Percentiles rank a stretch among this genome's conserved stretches.
Conservation (phyloP, 2,797 vertebrate species). For the Chelidonichthys spinosus region DNA sequence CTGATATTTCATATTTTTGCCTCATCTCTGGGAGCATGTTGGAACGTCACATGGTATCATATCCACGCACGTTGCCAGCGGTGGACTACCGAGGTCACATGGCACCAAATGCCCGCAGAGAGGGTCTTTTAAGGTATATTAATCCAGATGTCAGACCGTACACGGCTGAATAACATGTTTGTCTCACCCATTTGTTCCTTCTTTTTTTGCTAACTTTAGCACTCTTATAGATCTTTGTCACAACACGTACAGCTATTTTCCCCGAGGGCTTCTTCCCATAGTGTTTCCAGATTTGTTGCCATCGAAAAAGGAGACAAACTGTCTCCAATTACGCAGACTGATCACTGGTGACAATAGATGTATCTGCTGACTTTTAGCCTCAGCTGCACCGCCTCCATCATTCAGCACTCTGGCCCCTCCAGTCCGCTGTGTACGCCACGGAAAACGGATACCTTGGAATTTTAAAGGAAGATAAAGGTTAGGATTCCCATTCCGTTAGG, state of each 20-base stretch:
- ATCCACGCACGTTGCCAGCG: constrained; percentile 10
- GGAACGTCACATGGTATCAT: constrained; percentile 3
- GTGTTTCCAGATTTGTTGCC: constrained; percentile 79
- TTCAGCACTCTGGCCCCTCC: constrained; percentile 62
- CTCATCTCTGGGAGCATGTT: constrained; percentile 26
- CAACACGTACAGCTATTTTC: constrained; percentile 42
- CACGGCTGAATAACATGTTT: constrained; percentile 57
- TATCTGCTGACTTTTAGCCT: constrained; percentile 74
- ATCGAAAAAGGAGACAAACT: constrained; percentile 72
- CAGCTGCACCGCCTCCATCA: constrained; percentile 70
- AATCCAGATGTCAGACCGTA: constrained; percentile 7
- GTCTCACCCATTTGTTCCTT: constrained; percentile 43
- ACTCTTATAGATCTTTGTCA: constrained; percentile 61
- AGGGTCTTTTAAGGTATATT: constrained; percentile 1
- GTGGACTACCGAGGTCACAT: neutral
- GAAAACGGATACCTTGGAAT: constrained; percentile 74
- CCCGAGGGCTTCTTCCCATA: constrained; percentile 57
- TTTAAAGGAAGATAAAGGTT: constrained; percentile 74
- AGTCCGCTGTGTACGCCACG: constrained; percentile 36
- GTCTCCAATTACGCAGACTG: constrained; percentile 73
- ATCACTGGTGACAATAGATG: constrained; percentile 76
- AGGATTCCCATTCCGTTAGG: constrained; percentile 67
- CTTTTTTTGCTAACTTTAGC: constrained; percentile 34
- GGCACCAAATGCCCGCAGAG: neutral
- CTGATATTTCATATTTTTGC: constrained; percentile 32